phyloP scores from a whole-genome alignment of 2,113 vertebrate species.

The Struthidea cinerea region DNA sequence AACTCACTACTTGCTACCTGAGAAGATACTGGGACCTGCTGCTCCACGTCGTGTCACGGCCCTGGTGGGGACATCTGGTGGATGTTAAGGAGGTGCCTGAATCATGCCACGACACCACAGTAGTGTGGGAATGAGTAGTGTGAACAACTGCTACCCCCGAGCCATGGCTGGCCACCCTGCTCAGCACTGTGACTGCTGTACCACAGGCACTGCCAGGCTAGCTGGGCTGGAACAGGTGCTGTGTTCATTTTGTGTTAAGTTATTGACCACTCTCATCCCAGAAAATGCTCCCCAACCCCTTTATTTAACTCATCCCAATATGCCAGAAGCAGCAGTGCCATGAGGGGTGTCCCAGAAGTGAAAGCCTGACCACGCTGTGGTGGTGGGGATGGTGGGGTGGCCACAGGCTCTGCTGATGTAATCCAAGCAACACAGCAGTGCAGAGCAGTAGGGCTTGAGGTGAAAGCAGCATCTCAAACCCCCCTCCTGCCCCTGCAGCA shows the following conservation, averaged over 20 bases:
- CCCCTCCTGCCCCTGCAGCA: background rate
- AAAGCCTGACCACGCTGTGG: fast-evolving
- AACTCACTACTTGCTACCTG: slow-evolving; percentile 46
- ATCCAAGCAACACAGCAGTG: background rate
- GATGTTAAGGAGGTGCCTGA: background rate
- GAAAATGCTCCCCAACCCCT: background rate
- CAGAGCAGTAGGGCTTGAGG: background rate
- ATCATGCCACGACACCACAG: fast-evolving
- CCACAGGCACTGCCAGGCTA: background rate
- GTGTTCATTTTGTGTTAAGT: background rate
- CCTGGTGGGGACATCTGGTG: background rate
- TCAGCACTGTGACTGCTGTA: background rate
- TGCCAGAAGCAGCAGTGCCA: background rate
- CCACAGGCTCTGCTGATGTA: background rate
- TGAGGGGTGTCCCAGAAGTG: background rate
- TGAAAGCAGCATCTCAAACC: background rate
- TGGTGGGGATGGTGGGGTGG: background rate
- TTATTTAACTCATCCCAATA: background rate
- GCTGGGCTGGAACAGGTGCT: fast-evolving
- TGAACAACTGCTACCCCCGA: fast-evolving
- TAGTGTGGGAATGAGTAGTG: background rate
- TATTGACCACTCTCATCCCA: fast-evolving
- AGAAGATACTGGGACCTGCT: background rate
- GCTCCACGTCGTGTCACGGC: fast-evolving
- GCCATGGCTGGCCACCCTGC: background rate